A percentile compares a stretch with the other conserved stretches of the same genome.
phyloP scores from a whole-genome alignment of 2,797 vertebrate genomes.

The Galagoides demidoff region DNA sequence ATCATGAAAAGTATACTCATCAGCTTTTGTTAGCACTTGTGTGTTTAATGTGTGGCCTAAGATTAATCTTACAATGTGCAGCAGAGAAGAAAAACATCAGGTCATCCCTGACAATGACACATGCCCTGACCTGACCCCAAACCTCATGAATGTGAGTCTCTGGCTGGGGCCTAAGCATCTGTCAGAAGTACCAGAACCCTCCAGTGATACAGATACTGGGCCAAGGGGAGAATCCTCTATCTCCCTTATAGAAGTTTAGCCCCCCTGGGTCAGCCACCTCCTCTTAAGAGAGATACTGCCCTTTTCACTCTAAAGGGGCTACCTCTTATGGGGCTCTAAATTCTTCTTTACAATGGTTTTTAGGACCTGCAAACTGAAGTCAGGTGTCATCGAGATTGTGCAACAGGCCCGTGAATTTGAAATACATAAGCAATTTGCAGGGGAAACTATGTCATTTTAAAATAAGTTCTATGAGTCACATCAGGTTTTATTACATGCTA shows the following conservation, averaged over 20 bases:
- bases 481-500: neutral
- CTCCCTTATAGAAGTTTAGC: neutral
- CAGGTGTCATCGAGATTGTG: neutral
- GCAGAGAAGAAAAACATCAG: no score
- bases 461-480: neutral
- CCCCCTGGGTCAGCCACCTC: neutral
- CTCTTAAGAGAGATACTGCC: neutral
- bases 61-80: no score
- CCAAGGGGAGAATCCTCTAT: fast-evolving
- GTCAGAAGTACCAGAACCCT: neutral
- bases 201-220: fast-evolving
- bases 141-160: no score
- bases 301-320: neutral
- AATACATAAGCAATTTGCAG: neutral
- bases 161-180: neutral
- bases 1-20: no score
- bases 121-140: neutral
- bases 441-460: neutral
- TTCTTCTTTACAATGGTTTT: neutral
- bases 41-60: no score
- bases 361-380: neutral
- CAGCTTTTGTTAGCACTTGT: no score
- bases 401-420: neutral
- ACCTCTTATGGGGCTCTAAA: neutral
- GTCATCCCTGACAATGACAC: no score